Evolutionary conservation across 2,113 vertebrate species (phyloP).

Genomic region (Arothron firmamentum): DNA sequence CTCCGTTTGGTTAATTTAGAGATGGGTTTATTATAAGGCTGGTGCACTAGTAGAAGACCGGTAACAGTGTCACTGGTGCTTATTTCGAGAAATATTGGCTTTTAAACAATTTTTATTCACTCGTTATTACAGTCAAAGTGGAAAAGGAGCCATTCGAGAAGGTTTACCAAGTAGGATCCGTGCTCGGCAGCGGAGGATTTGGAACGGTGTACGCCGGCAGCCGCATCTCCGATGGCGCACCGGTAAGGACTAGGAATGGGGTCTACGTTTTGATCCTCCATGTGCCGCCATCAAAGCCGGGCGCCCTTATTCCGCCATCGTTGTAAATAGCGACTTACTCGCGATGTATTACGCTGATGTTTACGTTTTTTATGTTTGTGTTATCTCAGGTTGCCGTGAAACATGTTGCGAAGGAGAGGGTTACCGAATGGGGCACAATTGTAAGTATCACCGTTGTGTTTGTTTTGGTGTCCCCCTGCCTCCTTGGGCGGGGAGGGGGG

Average conservation of each 20-base stretch:
- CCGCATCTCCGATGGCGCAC: constrained; percentile 86
- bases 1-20: no score
- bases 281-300: constrained; percentile 38
- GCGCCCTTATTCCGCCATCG: neutral
- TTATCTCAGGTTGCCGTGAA: constrained; percentile 86
- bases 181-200: constrained; percentile 92
- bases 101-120: neutral
- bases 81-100: neutral
- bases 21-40: neutral
- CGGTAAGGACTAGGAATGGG: constrained; percentile 75
- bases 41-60: neutral
- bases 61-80: neutral
- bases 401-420: constrained; percentile 90
- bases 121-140: constrained; percentile 77
- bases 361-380: neutral
- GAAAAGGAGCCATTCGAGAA: constrained; percentile 93
- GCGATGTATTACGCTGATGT: neutral
- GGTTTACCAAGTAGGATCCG: constrained; percentile 91
- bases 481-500: constrained; percentile 18
- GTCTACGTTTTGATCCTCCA: constrained; percentile 37
- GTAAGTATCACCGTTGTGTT: constrained; percentile 78
- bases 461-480: constrained; percentile 51
- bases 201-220: constrained; percentile 91
- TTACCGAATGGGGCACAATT: constrained; percentile 90
- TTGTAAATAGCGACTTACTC: no score